Base-by-base conservation (phyloP, 2,888 invertebrate species). In the Meiosimyza platycephala region DNA sequence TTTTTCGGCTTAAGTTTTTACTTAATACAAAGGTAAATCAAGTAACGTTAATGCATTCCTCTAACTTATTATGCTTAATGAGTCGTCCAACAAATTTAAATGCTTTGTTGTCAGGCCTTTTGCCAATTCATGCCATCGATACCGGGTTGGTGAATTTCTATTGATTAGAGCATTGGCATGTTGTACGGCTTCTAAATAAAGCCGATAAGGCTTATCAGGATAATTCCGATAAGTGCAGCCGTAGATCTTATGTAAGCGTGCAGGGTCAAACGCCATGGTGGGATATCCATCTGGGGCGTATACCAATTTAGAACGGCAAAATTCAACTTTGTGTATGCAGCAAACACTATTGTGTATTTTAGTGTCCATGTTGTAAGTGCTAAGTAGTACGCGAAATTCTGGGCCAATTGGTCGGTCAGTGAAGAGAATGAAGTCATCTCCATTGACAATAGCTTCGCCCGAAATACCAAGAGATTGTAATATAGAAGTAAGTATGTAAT, bases 371-470 rank as follows among this genome's bases (percentile, higher is more conserved):
- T 54, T 54, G n/a, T 54, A 54, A 54, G 6, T 1, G 5, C 54
- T 15, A 16, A 54, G 16, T 16, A 5, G 4, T 28, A 12, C 13
- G 6, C 12, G 9, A 16, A 13, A 18, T 63, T 7, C 16, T 5
- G 40, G 40, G 9, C 47, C 2, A 13, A 71, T 48, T 15, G 71
- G 71, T 28, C 18, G 6, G 40, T 71, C 28, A 5, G 60, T 64
- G 52, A 71, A 71, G 6, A 71, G 3, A 12, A 71, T 71, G 12
- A 16, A 71, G 28, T 71, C 63, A 22, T 71, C 71, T 71, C 71
- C 62, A 62, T 63, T 71, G 16, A 71, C 71, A 33, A 62, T 71
- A 5, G 48, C 71, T 6, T 71, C 71, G 22, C 71, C 71, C 50
- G 12, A 3, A 12, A 63, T 52, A 13, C 15, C 6, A n/a, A 28